Percentiles rank a stretch among this genome's conserved stretches.
These are phyloP conservation scores for Bombus affinis DNA, from an alignment of 1,140 invertebrate species.

Conservation along the genomic window DNA sequence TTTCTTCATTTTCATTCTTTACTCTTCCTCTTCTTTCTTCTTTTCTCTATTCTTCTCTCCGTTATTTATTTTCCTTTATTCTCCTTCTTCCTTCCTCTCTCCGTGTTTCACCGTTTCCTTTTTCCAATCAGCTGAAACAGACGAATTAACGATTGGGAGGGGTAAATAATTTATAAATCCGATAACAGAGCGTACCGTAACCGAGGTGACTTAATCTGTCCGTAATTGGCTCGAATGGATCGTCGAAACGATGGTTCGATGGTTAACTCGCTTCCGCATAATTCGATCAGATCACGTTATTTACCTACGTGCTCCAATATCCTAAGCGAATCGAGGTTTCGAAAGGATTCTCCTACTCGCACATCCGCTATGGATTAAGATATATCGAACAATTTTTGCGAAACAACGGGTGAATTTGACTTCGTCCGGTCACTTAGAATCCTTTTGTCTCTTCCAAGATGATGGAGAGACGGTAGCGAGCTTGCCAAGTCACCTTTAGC, in stretches of 20 bases:
- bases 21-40: too few relatives aligned
- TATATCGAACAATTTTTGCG: not conserved
- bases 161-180: slow-evolving; percentile 43
- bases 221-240: slow-evolving; percentile 40
- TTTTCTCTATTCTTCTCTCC: not conserved
- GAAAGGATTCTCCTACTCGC: not conserved
- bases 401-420: not conserved
- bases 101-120: not conserved
- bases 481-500: not conserved
- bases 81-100: too few relatives aligned
- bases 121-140: accelerated
- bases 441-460: not conserved
- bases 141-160: not conserved
- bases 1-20: too few relatives aligned
- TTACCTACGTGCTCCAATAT: not conserved
- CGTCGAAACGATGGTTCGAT: not conserved
- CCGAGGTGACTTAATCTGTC: slow-evolving; percentile 30
- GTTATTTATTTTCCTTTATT: too few relatives aligned
- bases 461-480: not conserved
- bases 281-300: slow-evolving; percentile 7
- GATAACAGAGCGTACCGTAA: slow-evolving; percentile 6
- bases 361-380: not conserved
- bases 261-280: slow-evolving; percentile 20
- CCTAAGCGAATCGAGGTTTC: not conserved
- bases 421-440: not conserved